Conservation (phyloP, 2,797 vertebrate genomes). For the Salmo trutta region DNA sequence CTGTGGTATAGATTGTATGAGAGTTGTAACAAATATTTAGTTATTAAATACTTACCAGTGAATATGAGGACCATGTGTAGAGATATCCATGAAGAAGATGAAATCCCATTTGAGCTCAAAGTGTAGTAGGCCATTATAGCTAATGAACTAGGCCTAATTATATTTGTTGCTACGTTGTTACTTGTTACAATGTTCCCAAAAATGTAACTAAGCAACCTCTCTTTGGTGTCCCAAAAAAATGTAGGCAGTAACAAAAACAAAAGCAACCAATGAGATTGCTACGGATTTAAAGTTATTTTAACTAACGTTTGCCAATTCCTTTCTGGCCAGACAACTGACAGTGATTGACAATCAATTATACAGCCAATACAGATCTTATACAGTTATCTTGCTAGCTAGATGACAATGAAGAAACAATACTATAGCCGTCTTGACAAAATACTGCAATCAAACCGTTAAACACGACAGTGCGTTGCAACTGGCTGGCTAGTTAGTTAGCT, state of each 20-base stretch:
- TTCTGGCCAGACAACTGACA: no score
- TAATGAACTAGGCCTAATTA: not conserved
- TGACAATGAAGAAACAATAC: not conserved
- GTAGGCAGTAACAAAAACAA: not conserved
- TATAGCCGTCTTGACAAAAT: not conserved
- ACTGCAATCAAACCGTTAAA: not conserved
- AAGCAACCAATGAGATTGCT: not conserved
- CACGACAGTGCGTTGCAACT: not conserved
- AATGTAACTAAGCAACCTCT: not conserved
- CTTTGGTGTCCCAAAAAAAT: not conserved
- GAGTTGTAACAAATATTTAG: not conserved
- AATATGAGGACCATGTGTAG: not conserved
- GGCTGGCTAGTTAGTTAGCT: not conserved
- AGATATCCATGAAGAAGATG: not conserved
- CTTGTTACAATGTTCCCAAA: not conserved
- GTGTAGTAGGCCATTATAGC: not conserved
- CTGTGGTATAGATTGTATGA: no score
- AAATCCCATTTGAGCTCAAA: not conserved
- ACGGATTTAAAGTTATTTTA: not conserved
- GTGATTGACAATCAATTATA: no score
- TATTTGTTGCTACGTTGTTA: not conserved
- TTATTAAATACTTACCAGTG: conserved; percentile 2
- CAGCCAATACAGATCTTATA: no score
- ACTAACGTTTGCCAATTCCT: not conserved
- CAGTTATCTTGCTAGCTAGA: not conserved